These are phyloP conservation scores for Microdon myrmicae DNA, from an alignment of 2,888 invertebrate genomes.

Conservation along the genomic window DNA sequence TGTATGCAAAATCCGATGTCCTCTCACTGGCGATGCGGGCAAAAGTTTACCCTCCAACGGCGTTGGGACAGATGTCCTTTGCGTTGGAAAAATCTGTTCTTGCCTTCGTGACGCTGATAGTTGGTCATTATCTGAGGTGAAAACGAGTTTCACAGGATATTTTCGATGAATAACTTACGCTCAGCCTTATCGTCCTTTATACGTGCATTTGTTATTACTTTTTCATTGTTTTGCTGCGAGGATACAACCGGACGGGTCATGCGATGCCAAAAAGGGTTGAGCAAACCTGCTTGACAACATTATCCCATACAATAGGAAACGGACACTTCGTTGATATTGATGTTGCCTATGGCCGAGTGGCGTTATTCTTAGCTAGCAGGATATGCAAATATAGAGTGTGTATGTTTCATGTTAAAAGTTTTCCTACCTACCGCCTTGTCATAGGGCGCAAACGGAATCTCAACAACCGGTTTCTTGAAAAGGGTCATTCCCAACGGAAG, in stretches of 20 bases:
- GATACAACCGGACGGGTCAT: conserved; percentile 34
- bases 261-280: conserved; percentile 21
- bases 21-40: neutral
- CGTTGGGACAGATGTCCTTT: conserved; percentile 26
- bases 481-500: conserved; percentile 30
- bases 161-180: conserved; percentile 33
- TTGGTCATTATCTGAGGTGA: conserved; percentile 27
- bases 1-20: neutral
- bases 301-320: conserved; percentile 27
- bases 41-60: conserved; percentile 5
- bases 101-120: neutral
- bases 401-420: conserved; percentile 6
- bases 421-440: conserved; percentile 6
- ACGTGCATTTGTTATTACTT: too few relatives aligned
- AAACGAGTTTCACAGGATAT: conserved; percentile 38
- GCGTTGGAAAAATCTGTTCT: conserved; percentile 12
- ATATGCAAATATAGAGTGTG: conserved; percentile 22
- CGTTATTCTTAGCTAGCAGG: neutral
- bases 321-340: conserved; percentile 42
- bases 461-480: conserved; percentile 29
- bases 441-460: neutral
- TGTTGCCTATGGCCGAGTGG: conserved; percentile 1
- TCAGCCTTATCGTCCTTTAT: conserved; percentile 19
- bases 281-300: conserved; percentile 42
- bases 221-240: too few relatives aligned